phyloP scores from a whole-genome alignment of 2,888 invertebrate genomes.

The Leuctra nigra region DNA sequence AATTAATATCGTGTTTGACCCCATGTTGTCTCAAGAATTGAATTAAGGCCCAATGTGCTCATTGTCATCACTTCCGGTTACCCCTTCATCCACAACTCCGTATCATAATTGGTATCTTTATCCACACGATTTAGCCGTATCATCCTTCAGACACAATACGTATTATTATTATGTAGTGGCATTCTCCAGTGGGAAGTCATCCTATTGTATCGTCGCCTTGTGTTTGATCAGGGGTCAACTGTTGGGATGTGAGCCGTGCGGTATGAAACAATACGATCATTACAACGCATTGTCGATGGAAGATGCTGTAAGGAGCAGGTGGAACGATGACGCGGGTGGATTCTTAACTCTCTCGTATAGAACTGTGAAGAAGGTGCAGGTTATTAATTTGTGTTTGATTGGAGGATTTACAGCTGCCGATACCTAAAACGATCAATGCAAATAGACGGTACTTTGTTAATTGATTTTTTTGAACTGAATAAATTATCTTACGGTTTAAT shows the following conservation, averaged over 20 bases:
- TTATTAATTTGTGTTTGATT: slow-evolving; percentile 20
- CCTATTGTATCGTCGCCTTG: not conserved
- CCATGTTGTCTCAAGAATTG: slow-evolving; percentile 10
- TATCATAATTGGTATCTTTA: slow-evolving; percentile 22
- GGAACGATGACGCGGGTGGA: slow-evolving; percentile 2
- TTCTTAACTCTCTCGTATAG: not conserved
- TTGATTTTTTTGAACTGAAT: no score
- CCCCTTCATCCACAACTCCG: slow-evolving; percentile 6
- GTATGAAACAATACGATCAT: slow-evolving; percentile 9
- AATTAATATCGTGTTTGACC: slow-evolving; percentile 15
- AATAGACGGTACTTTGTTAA: no score
- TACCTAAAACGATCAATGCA: no score
- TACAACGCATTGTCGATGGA: not conserved
- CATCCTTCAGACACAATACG: slow-evolving; percentile 11
- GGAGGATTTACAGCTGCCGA: slow-evolving; percentile 1
- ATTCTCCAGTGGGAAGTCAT: not conserved
- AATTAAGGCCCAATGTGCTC: slow-evolving; percentile 19
- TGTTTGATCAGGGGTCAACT: not conserved
- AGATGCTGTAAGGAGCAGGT: slow-evolving; percentile 5
- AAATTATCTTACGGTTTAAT: no score
- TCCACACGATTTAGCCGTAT: slow-evolving; percentile 11
- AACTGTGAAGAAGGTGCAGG: not conserved
- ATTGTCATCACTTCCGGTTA: slow-evolving; percentile 21
- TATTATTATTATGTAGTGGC: not conserved
- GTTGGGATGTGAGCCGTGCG: not conserved